These are phyloP conservation scores for Noctilio leporinus DNA, from an alignment of 2,113 vertebrate genomes.

Conservation along the genomic window DNA sequence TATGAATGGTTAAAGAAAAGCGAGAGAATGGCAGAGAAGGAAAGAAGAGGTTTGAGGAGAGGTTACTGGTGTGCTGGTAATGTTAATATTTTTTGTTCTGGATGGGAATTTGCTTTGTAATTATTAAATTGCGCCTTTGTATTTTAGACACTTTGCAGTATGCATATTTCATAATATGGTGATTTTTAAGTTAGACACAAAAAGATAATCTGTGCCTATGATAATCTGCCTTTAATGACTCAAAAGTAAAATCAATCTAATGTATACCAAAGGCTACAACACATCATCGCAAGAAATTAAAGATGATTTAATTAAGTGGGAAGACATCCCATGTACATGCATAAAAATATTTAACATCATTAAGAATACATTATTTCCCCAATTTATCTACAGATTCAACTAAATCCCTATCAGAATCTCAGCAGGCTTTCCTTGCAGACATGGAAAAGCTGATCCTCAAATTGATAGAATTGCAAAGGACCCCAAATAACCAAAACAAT, in stretches of 20 bases:
- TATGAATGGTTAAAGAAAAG: not conserved
- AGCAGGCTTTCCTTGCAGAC: not conserved
- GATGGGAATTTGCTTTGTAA: not conserved
- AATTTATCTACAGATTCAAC: not conserved
- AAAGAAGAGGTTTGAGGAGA: not conserved
- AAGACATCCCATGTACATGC: not conserved
- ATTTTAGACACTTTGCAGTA: not conserved
- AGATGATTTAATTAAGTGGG: not conserved
- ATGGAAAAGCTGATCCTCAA: not conserved
- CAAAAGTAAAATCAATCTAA: not conserved
- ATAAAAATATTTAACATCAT: not conserved
- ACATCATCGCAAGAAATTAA: not conserved
- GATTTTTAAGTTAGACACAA: not conserved
- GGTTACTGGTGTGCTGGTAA: not conserved
- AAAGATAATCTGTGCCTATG: not conserved
- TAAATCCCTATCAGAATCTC: not conserved
- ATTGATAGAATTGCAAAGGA: not conserved
- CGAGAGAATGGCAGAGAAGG: not conserved
- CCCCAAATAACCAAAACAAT: not conserved
- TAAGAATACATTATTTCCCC: not conserved
- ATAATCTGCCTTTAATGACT: not conserved
- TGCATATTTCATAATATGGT: not conserved
- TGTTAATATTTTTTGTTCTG: not conserved
- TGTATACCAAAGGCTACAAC: not conserved
- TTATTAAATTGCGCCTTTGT: not conserved